Conservation (phyloP, 2,888 invertebrate species). For the Caenorhabditis sp. region DNA sequence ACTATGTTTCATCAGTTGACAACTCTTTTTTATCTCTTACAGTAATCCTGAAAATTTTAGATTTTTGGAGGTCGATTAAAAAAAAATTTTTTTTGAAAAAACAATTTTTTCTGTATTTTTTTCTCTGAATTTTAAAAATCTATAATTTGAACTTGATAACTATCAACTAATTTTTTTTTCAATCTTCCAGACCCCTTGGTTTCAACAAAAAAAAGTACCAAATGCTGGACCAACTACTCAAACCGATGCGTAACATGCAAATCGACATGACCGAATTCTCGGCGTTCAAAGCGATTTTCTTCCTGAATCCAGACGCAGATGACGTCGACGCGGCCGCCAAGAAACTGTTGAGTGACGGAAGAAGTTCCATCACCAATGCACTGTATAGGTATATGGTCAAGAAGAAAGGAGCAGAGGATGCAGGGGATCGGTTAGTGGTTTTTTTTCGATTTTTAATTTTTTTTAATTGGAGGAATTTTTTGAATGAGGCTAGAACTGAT, state of each 20-base stretch:
- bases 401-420: slow-evolving; percentile 77
- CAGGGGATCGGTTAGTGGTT: slow-evolving; percentile 75
- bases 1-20: too few relatives aligned
- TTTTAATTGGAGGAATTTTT: neutral
- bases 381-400: slow-evolving; percentile 80
- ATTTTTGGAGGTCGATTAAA: too few relatives aligned
- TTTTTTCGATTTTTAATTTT: neutral
- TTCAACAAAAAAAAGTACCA: slow-evolving; percentile 77
- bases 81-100: too few relatives aligned
- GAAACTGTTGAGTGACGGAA: slow-evolving; percentile 71
- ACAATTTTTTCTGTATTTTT: too few relatives aligned
- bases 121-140: too few relatives aligned
- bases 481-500: neutral
- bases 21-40: too few relatives aligned
- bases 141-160: too few relatives aligned
- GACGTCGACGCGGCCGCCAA: slow-evolving; percentile 76
- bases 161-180: too few relatives aligned
- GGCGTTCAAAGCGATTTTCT: slow-evolving; percentile 82
- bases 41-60: too few relatives aligned
- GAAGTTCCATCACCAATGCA: slow-evolving; percentile 79
- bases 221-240: slow-evolving; percentile 81
- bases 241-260: slow-evolving; percentile 78
- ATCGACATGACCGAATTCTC: slow-evolving; percentile 81
- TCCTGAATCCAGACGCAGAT: slow-evolving; percentile 82
- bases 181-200: slow-evolving; percentile 69